phyloP scores from a whole-genome alignment of 1,140 invertebrate species.

The Papilio aristodemus region DNA sequence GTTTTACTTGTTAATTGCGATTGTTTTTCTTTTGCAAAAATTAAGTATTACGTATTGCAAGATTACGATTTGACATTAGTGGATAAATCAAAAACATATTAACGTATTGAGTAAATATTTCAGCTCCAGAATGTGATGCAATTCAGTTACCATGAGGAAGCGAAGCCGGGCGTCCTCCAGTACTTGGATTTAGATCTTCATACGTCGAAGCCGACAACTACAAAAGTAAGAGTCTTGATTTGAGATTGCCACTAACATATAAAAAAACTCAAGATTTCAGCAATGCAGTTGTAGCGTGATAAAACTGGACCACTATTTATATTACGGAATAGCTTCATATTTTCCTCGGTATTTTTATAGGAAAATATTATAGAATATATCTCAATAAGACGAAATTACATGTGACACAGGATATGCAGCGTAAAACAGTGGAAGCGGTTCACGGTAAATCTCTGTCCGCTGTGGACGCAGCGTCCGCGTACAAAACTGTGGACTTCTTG shows the following conservation, averaged over 20 bases:
- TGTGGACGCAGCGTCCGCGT: slow-evolving; percentile 83
- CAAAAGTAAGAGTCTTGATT: slow-evolving; percentile 24
- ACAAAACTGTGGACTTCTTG: slow-evolving; percentile 94
- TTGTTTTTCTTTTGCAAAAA: neutral
- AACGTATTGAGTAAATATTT: slow-evolving; percentile 25
- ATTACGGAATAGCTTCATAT: no score
- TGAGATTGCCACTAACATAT: no score
- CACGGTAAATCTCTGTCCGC: slow-evolving; percentile 55
- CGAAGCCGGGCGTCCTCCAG: slow-evolving; percentile 52
- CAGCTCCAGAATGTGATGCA: slow-evolving; percentile 34
- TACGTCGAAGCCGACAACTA: slow-evolving; percentile 41
- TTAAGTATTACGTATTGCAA: no score
- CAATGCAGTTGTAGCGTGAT: no score
- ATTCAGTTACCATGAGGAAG: slow-evolving; percentile 39
- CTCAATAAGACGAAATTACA: neutral
- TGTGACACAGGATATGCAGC: neutral
- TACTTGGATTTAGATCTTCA: slow-evolving; percentile 68
- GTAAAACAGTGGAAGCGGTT: slow-evolving; percentile 38
- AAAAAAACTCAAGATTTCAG: no score
- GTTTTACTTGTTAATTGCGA: neutral
- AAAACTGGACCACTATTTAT: no score
- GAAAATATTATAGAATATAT: neutral
- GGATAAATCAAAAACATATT: neutral
- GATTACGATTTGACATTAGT: neutral
- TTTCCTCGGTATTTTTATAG: neutral